Conservation (phyloP, 2,888 invertebrate genomes). For the Latheticus oryzae region DNA sequence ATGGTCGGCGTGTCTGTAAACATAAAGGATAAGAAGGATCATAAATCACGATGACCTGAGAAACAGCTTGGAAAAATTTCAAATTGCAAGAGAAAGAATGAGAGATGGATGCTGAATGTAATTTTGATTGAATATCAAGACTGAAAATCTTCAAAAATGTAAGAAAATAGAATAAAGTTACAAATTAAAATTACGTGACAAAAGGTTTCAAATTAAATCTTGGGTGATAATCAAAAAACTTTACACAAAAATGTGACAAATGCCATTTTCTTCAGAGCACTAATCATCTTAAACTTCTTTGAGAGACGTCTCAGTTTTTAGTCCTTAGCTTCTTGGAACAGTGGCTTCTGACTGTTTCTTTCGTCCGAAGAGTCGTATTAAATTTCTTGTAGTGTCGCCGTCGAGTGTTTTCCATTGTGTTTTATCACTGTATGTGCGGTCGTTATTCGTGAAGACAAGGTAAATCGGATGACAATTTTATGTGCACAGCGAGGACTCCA, state of each 20-base stretch:
- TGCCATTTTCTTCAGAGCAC: too few relatives aligned
- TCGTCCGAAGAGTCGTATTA: slow-evolving; percentile 25
- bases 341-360: slow-evolving; percentile 39
- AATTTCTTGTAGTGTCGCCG: slow-evolving; percentile 36
- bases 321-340: too few relatives aligned
- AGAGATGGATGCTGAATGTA: slow-evolving; percentile 5
- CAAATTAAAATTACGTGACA: too few relatives aligned
- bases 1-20: slow-evolving; percentile 16
- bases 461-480: slow-evolving; percentile 53
- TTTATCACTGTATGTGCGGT: slow-evolving; percentile 46
- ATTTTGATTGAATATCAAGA: slow-evolving; percentile 13
- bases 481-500: slow-evolving; percentile 49
- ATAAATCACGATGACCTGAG: slow-evolving; percentile 29
- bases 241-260: too few relatives aligned
- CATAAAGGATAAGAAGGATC: slow-evolving; percentile 14
- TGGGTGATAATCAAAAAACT: too few relatives aligned
- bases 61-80: slow-evolving; percentile 17
- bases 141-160: too few relatives aligned
- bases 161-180: too few relatives aligned
- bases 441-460: slow-evolving; percentile 43
- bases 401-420: slow-evolving; percentile 40
- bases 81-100: slow-evolving; percentile 11
- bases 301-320: too few relatives aligned
- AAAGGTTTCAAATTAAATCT: too few relatives aligned
- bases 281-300: too few relatives aligned